phyloP scores from a whole-genome alignment of 2,888 invertebrate species.

The Cheilosia urbana region DNA sequence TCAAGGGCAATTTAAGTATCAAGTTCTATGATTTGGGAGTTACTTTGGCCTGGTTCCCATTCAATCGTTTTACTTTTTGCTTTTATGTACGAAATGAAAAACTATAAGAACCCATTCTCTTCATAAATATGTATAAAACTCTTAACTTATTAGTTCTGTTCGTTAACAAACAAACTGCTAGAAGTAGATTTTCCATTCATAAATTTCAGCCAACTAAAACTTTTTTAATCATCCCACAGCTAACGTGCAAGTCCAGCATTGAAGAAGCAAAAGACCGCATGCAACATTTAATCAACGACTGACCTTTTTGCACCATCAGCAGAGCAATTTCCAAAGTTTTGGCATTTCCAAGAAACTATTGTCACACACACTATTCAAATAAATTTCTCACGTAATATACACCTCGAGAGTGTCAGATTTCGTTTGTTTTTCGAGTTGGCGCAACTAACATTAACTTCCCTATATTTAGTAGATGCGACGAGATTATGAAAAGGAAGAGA shows the following conservation, averaged over 20 bases:
- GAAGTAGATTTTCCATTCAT: slow-evolving; percentile 4
- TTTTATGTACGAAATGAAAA: too few species aligned
- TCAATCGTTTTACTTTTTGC: too few species aligned
- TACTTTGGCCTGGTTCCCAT: too few species aligned
- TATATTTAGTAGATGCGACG: slow-evolving; percentile 28
- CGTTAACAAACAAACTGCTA: slow-evolving; percentile 1
- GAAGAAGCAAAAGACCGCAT: slow-evolving; percentile 21
- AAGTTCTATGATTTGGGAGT: too few species aligned
- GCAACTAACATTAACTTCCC: slow-evolving; percentile 31
- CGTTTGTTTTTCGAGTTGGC: slow-evolving; percentile 13
- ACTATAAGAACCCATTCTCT: too few species aligned
- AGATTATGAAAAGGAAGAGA: slow-evolving; percentile 23
- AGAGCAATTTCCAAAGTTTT: slow-evolving; percentile 55
- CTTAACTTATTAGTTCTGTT: background rate
- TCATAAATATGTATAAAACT: background rate
- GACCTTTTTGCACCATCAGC: slow-evolving; percentile 44
- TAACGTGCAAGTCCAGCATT: slow-evolving; percentile 40
- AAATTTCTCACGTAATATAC: slow-evolving; percentile 51
- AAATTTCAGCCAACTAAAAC: slow-evolving; percentile 25
- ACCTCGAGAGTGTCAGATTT: slow-evolving; percentile 33
- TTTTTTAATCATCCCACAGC: slow-evolving; percentile 61
- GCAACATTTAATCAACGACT: slow-evolving; percentile 53
- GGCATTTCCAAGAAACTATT: slow-evolving; percentile 37
- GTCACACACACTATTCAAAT: slow-evolving; percentile 39
- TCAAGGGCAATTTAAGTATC: too few species aligned